These are phyloP conservation scores for Acanthosepion esculentum DNA, from an alignment of 2,888 invertebrate species.

Conservation along the genomic window DNA sequence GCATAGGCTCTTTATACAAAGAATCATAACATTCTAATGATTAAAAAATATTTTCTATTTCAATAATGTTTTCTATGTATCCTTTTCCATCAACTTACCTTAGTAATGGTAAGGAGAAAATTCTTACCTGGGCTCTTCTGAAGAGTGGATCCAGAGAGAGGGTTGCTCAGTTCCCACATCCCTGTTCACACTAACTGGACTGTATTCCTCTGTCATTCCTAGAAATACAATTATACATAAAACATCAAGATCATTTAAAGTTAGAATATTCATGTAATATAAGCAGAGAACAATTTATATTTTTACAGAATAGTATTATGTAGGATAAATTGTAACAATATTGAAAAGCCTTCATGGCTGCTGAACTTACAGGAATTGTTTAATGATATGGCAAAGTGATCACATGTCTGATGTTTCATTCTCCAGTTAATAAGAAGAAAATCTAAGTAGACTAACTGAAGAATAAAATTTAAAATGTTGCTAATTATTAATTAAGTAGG, in stretches of 20 bases:
- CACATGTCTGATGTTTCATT: no score
- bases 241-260: background rate
- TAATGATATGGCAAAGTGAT: no score
- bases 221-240: background rate
- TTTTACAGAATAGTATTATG: no score
- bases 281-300: background rate
- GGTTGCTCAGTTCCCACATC: slow-evolving; percentile 53
- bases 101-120: background rate
- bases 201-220: slow-evolving; percentile 36
- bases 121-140: slow-evolving; percentile 52
- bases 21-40: background rate
- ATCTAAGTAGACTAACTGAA: no score
- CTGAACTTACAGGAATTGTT: no score
- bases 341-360: no score
- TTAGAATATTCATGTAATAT: background rate
- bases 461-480: no score
- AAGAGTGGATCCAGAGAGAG: slow-evolving; percentile 53
- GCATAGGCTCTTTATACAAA: background rate
- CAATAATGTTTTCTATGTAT: background rate
- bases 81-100: no score
- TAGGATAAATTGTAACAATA: no score
- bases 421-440: no score
- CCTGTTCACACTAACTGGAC: slow-evolving; percentile 53
- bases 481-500: no score
- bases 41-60: background rate